Base-by-base conservation (phyloP, 2,797 vertebrate genomes). In the Phalanger gymnotis region DNA sequence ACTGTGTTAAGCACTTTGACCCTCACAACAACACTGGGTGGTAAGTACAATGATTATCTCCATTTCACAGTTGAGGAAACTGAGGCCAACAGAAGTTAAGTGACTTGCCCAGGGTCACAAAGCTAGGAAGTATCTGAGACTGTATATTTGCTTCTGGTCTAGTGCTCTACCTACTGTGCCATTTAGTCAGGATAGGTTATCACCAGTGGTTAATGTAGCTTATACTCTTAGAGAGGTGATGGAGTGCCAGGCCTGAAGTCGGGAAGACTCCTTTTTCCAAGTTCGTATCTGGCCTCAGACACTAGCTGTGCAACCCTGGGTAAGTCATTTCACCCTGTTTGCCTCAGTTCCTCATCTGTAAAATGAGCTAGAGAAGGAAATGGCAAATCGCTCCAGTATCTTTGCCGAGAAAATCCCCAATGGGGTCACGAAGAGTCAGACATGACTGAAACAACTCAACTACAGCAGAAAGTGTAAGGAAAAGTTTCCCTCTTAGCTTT, bases 31-130 rank as follows among this genome's bases (percentile, higher is more conserved):
- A 5, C 22, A 40, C 58, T 53, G 30, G 12, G 28, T 95, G 4
- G 28, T 55, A 87, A 28, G 53, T 54, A 40, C 92, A n/a, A n/a
- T n/a, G 53, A 27, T 40, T 31, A 73, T 90, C n/a, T 25, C 52
- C 31, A 14, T 53, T 96, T 97, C 92, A 51, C 14, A 91, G 66
- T 91, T 89, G 91, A 95, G 51, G 53, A 94, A 93, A 94, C n/a
- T 40, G 47, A 96, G 94, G 40, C 51, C 66, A 92, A 87, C n/a
- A 53, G 47, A 93, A 16, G 27, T 93, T 25, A 90, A 90, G 53
- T 56, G 90, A 54, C 87, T 81, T 27, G 40, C 19, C 34, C 40
- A 94, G 90, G 61, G 16, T 92, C 57, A 51, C 11, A 57, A 93
- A 94, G 81, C 30, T 90, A 27, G 54, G 14, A 61, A 94, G 91